Base-by-base conservation (phyloP, 1,140 invertebrate species). In the Philaenus spumarius region DNA sequence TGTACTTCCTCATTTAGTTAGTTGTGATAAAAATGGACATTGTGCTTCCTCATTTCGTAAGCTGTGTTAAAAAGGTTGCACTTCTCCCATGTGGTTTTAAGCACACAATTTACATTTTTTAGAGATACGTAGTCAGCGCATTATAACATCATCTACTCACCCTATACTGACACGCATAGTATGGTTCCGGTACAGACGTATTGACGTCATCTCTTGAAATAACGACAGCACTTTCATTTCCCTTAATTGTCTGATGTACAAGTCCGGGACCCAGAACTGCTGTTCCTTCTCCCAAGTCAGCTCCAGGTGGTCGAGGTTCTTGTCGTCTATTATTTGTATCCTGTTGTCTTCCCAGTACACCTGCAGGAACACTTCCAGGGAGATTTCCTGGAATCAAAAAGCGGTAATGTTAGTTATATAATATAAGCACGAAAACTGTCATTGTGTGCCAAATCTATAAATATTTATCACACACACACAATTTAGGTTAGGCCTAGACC, bases 201-300 rank as follows among this genome's bases (percentile, higher is more conserved):
- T 66, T 0, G 78, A 79, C 0, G 78, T 75, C 74, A 81, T 80
- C 63, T 80, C 78, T 60, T 80, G 78, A 30, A 80, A 75, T 9
- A 81, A 71, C 2, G 75, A 77, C 1, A 79, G 69, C 20, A 80
- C 77, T 58, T 72, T 73, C 78, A 81, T 80, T 34, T 78, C 77
- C 47, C 79, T 71, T 23, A 81, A 67, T 64, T 81, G 79, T 64
- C 78, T 71, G 65, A 81, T 81, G 68, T 80, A 81, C n/a, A 81
- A 71, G 66, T 80, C 79, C 45, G 79, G 79, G 42, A 77, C 63
- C 71, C 70, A 80, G 61, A 80, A 76, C 26, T 58, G 55, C 20
- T 67, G 59, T 6, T 69, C 64, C 42, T 64, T 63, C 19, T 66
- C 64, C 69, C 69, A 71, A 9, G 68, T 69, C 11, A 71, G 55